Conservation (phyloP, 2,888 invertebrate genomes). For the Tanypteryx hageni region DNA sequence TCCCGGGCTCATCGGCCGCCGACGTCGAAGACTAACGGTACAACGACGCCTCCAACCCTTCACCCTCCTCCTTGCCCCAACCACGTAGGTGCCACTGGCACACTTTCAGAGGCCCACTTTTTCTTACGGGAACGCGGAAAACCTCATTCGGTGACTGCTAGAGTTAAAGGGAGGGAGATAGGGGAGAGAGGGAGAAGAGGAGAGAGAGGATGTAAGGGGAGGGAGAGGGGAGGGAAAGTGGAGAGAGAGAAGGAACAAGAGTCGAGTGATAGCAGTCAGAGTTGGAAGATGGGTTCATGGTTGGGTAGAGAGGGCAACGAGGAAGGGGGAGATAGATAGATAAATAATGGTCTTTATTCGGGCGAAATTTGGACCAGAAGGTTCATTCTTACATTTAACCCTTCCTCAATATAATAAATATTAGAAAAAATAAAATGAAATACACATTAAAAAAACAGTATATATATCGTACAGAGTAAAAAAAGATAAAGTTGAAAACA, state of each 20-base stretch:
- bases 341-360: too few species aligned
- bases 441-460: too few species aligned
- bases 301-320: neutral
- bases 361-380: too few species aligned
- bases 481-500: too few species aligned
- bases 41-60: slow-evolving; percentile 22
- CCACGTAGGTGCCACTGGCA: slow-evolving; percentile 58
- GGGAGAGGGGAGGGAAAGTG: slow-evolving; percentile 23
- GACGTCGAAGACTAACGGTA: slow-evolving; percentile 40
- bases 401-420: too few species aligned
- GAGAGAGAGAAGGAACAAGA: neutral
- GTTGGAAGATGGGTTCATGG: neutral
- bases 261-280: neutral
- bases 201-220: neutral
- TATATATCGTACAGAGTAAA: too few species aligned
- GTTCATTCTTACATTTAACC: too few species aligned
- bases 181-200: neutral
- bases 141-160: slow-evolving; percentile 20
- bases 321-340: neutral
- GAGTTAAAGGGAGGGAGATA: slow-evolving; percentile 15
- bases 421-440: too few species aligned
- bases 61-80: slow-evolving; percentile 1
- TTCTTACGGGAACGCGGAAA: slow-evolving; percentile 65
- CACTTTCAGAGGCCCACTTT: slow-evolving; percentile 65
- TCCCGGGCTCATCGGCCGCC: neutral